Conservation (phyloP, 2,888 invertebrate genomes). For the Eupeodes luniger region DNA sequence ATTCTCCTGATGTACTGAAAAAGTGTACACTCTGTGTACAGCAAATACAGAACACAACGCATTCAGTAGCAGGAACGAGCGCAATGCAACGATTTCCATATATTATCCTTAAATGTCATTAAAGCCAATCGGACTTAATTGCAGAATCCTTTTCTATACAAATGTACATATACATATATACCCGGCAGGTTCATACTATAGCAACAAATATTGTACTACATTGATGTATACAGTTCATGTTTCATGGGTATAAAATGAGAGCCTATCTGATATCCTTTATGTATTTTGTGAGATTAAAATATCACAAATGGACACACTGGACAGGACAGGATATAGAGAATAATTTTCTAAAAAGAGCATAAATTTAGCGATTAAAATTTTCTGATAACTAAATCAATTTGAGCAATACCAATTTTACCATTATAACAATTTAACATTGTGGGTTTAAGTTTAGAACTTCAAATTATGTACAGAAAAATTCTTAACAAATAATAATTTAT, state of each 20-base stretch:
- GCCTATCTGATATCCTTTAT: background rate
- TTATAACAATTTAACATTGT: background rate
- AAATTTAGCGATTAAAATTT: slow-evolving; percentile 66
- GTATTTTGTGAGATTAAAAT: background rate
- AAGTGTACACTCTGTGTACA: no score
- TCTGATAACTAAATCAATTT: slow-evolving; percentile 66
- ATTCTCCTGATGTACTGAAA: background rate
- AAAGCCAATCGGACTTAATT: slow-evolving; percentile 70
- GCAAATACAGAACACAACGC: no score
- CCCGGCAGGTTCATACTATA: background rate
- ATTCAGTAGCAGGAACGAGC: background rate
- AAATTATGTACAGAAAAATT: background rate
- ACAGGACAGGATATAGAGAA: no score
- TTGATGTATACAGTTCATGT: no score
- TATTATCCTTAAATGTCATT: slow-evolving; percentile 65
- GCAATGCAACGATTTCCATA: slow-evolving; percentile 57
- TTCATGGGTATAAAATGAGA: background rate
- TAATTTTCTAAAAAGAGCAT: slow-evolving; percentile 58
- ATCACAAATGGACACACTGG: background rate
- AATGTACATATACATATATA: no score
- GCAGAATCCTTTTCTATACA: slow-evolving; percentile 13
- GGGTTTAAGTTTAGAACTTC: slow-evolving; percentile 6
- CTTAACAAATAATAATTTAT: slow-evolving; percentile 22
- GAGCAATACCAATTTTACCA: background rate
- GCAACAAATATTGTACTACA: background rate